Percentiles rank a stretch among this genome's conserved stretches.
These are phyloP conservation scores for Branchellion lobata DNA, from an alignment of 2,888 invertebrate genomes.

Conservation along the genomic window DNA sequence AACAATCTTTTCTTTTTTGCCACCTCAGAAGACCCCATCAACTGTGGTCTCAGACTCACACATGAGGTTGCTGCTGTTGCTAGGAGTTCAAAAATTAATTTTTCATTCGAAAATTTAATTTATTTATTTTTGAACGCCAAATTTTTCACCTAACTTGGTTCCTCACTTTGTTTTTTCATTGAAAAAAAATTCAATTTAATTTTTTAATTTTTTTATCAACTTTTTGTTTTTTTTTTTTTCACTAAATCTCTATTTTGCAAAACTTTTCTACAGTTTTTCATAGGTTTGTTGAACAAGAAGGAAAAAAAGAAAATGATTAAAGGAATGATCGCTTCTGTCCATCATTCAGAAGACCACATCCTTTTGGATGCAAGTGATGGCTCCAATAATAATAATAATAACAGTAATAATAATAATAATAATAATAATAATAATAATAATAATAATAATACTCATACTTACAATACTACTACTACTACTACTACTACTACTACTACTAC, in stretches of 20 bases:
- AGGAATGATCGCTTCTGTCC: neutral
- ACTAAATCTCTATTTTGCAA: neutral
- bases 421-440: neutral
- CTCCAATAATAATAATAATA: slow-evolving; percentile 42
- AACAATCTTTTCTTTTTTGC: neutral
- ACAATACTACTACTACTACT: slow-evolving; percentile 20
- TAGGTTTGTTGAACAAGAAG: neutral
- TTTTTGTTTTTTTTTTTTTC: neutral
- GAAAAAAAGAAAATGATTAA: neutral
- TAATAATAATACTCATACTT: neutral
- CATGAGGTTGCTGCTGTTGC: neutral
- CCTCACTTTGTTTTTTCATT: neutral
- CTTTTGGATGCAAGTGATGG: no score
- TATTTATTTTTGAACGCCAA: no score
- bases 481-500: slow-evolving; percentile 29
- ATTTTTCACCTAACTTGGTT: neutral
- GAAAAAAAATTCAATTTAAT: neutral
- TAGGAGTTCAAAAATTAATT: no score
- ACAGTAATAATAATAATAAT: neutral
- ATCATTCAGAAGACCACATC: no score
- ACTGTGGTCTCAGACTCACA: neutral
- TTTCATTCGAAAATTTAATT: no score
- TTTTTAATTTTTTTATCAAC: neutral
- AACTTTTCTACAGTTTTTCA: neutral
- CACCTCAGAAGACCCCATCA: neutral